Base-by-base conservation (phyloP, 2,113 vertebrate species). In the Phalacrocorax brasilianus region DNA sequence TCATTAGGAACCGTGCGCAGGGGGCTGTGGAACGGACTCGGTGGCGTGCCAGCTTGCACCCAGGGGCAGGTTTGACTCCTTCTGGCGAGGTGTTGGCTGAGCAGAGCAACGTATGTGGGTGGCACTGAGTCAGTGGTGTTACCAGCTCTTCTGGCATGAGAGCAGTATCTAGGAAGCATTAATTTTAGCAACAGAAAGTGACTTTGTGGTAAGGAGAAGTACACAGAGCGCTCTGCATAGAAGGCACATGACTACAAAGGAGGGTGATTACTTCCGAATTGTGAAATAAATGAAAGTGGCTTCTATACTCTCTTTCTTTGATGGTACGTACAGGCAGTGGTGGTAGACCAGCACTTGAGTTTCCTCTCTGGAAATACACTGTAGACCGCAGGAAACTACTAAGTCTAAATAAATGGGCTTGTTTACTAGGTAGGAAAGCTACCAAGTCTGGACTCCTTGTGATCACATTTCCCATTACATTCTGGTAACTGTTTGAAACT, bases 111-210 rank as follows among this genome's bases (percentile, higher is more conserved):
- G 11, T n/a, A n/a, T 18, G 77, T 0, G 11, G 78, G 63, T 82
- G n/a, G 35, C 55, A 24, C 65, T 42, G 70, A 77, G 59, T 62
- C 66, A 80, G 32, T 32, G 78, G 49, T 61, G 68, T 72, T 16
- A 71, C 44, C 61, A 75, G 32, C 27, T 81, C 59, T 75, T 91
- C 83, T 81, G 52, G 45, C 30, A 55, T 15, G 52, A 91, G 61
- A 65, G 52, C 52, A 19, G 14, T 61, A 38, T 49, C 49, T 68
- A 87, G 94, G 79, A 91, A 93, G 66, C 35, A 77, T 78, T 91
- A 88, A 90, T 95, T 95, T 96, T 94, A 97, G 91, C 82, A 94
- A 67, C 52, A 74, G 92, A 94, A 96, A 88, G 78, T 88, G 85
- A 58, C 91, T 93, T 93, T 88, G 30, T 90, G 23, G 79, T 70